Conservation (phyloP, 2,888 invertebrate species). For the Odontocerum albicorne region DNA sequence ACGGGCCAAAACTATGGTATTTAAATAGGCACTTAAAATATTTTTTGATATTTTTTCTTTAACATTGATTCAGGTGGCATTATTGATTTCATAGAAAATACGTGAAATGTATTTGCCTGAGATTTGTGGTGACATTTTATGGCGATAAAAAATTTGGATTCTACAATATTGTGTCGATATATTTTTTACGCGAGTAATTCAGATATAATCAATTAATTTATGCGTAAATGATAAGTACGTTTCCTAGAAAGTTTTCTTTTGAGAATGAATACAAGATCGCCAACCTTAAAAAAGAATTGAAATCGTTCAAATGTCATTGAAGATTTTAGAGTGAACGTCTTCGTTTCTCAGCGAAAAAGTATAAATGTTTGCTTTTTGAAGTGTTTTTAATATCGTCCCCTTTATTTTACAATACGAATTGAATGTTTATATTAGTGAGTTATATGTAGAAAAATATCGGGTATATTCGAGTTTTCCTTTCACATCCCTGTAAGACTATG, state of each 20-base stretch:
- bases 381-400: background rate
- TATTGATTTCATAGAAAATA: slow-evolving; percentile 6
- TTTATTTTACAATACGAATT: background rate
- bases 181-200: too few relatives aligned
- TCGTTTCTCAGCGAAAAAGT: slow-evolving; percentile 22
- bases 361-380: slow-evolving; percentile 4
- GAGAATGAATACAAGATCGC: slow-evolving; percentile 1
- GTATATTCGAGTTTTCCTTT: slow-evolving; percentile 47
- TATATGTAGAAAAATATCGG: slow-evolving; percentile 55
- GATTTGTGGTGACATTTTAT: slow-evolving; percentile 11
- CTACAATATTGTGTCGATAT: slow-evolving; percentile 12
- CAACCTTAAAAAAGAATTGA: slow-evolving; percentile 10
- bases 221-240: too few relatives aligned
- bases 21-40: too few relatives aligned
- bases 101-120: slow-evolving; percentile 12
- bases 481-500: slow-evolving; percentile 56
- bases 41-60: too few relatives aligned
- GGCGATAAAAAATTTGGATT: slow-evolving; percentile 13
- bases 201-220: too few relatives aligned
- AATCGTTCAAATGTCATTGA: slow-evolving; percentile 30
- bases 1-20: too few relatives aligned
- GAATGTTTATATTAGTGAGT: slow-evolving; percentile 30
- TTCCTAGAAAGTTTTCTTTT: too few relatives aligned
- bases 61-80: too few relatives aligned
- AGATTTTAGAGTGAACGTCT: slow-evolving; percentile 21